phyloP scores from a whole-genome alignment of 35 echinoderm and acorn worm species.

The Heliocidaris tuberculata region DNA sequence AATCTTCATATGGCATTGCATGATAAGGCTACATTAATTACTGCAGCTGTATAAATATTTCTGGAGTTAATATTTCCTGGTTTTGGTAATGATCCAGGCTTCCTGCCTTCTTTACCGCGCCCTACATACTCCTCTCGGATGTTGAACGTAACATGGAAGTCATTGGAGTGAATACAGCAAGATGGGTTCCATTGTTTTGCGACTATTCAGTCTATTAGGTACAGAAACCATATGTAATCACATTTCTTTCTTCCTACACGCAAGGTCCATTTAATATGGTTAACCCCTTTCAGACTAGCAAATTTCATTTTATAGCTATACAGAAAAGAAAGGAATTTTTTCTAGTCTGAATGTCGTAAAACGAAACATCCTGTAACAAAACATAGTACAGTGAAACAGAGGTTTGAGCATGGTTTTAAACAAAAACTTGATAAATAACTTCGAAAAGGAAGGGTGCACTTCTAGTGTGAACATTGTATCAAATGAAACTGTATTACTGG shows the following conservation, averaged over 20 bases:
- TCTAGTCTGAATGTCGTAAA: too few relatives aligned
- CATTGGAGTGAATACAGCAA: background rate
- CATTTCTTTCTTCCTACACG: background rate
- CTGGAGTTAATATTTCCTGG: background rate
- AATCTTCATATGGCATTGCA: background rate
- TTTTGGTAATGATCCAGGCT: background rate
- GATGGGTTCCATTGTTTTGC: background rate
- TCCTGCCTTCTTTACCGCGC: background rate
- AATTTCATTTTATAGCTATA: background rate
- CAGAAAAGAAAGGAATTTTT: too few relatives aligned
- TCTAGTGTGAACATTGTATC: too few relatives aligned
- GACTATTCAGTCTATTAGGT: background rate
- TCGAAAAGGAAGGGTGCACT: too few relatives aligned
- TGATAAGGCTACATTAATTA: background rate
- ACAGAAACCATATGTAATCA: background rate
- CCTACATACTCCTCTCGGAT: background rate
- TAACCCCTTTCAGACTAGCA: background rate
- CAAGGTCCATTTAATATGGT: background rate
- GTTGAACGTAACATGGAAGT: background rate
- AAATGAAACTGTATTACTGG: too few relatives aligned
- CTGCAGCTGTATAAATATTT: conserved; percentile 12
- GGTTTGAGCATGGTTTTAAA: too few relatives aligned
- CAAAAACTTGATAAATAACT: too few relatives aligned
- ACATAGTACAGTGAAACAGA: too few relatives aligned
- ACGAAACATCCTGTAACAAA: too few relatives aligned